phyloP scores from a whole-genome alignment of 1,140 invertebrate genomes.

The Andricus grossulariae region DNA sequence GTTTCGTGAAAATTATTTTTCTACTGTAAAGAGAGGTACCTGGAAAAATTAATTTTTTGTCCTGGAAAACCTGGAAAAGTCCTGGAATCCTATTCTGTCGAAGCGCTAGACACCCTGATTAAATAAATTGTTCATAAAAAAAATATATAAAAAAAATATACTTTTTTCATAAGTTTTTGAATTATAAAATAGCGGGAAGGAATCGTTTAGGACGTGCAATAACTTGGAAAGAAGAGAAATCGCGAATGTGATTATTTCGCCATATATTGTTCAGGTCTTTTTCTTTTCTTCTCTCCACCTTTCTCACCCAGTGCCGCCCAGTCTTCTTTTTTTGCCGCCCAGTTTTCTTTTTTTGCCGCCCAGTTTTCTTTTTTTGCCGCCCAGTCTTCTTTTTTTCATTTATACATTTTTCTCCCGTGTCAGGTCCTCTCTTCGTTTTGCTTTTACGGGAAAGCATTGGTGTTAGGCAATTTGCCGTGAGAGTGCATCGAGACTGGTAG shows the following conservation, averaged over 20 bases:
- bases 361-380: neutral
- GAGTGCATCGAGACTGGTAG: constrained; percentile 26
- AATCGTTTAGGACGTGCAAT: constrained; percentile 32
- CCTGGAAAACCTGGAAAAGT: no score
- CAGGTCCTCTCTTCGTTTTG: neutral
- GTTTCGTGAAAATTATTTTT: no score
- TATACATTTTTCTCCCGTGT: neutral
- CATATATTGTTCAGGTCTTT: neutral
- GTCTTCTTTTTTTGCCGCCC: neutral
- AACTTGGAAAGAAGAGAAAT: neutral
- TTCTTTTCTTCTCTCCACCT: neutral
- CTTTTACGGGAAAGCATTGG: constrained; percentile 19
- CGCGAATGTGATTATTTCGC: no score
- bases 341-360: neutral
- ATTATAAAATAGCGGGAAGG: no score
- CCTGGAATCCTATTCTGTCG: no score
- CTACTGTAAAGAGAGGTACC: no score
- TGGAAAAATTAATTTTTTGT: no score
- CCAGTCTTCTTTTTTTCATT: neutral
- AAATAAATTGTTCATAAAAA: no score
- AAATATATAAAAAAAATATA: no score
- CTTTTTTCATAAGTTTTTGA: no score
- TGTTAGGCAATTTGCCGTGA: constrained; percentile 28
- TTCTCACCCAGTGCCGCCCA: neutral
- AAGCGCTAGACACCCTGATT: no score